A percentile compares a stretch with the other conserved stretches of the same genome.
These are phyloP conservation scores for Mayetiola destructor DNA, from an alignment of 2,888 invertebrate genomes.

Conservation along the genomic window DNA sequence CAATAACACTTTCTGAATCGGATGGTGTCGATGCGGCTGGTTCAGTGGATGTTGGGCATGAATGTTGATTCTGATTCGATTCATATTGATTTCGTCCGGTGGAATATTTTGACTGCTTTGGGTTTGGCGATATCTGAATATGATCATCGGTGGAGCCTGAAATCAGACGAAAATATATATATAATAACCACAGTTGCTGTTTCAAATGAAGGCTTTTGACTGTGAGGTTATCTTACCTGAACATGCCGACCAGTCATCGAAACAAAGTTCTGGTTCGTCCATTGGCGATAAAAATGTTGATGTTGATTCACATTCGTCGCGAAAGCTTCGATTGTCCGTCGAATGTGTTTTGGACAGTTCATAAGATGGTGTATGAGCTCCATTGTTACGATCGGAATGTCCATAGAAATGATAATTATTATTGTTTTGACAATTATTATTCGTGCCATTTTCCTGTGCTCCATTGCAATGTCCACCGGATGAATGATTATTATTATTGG, in stretches of 20 bases:
- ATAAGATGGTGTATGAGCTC: constrained; percentile 27
- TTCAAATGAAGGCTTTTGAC: background rate
- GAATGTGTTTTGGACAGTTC: constrained; percentile 34
- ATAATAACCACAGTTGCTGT: background rate
- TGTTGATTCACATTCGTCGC: constrained; percentile 34
- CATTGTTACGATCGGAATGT: constrained; percentile 13
- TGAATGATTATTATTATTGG: constrained; percentile 8
- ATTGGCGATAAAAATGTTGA: constrained; percentile 40
- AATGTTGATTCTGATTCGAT: background rate
- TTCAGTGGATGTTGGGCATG: constrained; percentile 24
- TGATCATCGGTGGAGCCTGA: constrained; percentile 3
- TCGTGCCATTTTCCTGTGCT: background rate
- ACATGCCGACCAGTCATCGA: constrained; percentile 47
- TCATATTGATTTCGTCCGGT: background rate
- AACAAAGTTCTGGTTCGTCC: constrained; percentile 41
- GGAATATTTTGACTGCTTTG: constrained; percentile 1
- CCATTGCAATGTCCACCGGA: background rate
- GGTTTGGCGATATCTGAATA: background rate
- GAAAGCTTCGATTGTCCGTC: constrained; percentile 32
- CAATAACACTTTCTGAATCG: constrained; percentile 56
- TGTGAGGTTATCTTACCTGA: constrained; percentile 32
- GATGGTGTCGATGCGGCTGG: constrained; percentile 33
- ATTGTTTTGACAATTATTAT: background rate
- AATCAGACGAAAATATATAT: background rate
- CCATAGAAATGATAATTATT: constrained; percentile 15